Conservation (phyloP, 2,113 vertebrate genomes). For the Agapornis roseicollis region DNA sequence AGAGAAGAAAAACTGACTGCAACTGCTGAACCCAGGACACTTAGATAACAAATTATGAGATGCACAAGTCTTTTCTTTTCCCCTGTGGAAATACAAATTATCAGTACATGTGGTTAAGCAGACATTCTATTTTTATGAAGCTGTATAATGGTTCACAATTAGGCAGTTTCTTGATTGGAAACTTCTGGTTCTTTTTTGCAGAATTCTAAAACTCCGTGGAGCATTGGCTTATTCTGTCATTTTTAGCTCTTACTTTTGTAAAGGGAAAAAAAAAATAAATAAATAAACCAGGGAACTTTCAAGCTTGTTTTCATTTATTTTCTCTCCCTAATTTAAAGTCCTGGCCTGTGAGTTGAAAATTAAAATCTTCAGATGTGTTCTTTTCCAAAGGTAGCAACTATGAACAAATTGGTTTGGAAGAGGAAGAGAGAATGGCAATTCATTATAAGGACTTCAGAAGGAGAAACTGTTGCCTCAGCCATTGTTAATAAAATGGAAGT, state of each 20-base stretch:
- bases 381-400: background rate
- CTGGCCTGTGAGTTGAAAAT: background rate
- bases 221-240: background rate
- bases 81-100: background rate
- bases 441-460: slow-evolving; percentile 3
- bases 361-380: background rate
- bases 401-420: slow-evolving; percentile 10
- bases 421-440: background rate
- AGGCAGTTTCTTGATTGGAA: background rate
- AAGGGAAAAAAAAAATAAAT: background rate
- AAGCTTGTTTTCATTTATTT: background rate
- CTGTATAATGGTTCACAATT: background rate
- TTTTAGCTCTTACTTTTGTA: background rate
- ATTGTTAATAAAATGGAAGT: background rate
- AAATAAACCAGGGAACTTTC: background rate
- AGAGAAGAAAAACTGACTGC: no score
- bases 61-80: background rate
- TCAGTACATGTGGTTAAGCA: background rate
- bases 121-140: background rate
- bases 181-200: background rate
- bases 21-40: no score
- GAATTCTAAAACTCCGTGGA: background rate
- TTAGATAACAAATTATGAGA: background rate
- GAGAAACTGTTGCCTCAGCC: background rate
- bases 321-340: background rate